phyloP scores from a whole-genome alignment of 1,140 invertebrate species.

The Cherax destructor region DNA sequence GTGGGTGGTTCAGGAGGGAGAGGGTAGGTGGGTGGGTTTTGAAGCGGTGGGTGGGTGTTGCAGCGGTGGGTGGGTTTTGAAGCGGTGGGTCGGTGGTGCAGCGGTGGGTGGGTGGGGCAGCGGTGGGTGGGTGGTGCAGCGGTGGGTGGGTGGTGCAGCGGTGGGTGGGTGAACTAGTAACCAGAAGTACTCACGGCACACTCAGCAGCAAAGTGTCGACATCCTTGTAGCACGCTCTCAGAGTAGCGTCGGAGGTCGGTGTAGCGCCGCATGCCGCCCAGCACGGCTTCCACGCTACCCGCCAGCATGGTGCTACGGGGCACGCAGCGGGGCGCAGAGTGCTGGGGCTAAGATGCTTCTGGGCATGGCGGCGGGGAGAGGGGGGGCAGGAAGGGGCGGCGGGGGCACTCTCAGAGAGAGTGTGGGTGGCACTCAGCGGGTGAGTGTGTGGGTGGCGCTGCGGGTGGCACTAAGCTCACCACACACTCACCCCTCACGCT shows the following conservation, averaged over 20 bases:
- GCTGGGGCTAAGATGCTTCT: no score
- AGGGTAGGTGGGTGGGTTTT: no score
- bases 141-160: no score
- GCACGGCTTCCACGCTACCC: constrained; percentile 54
- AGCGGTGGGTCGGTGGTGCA: no score
- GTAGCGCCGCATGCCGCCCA: constrained; percentile 57
- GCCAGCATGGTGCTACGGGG: constrained; percentile 38
- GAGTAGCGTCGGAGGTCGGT: constrained; percentile 59
- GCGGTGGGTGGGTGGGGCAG: no score
- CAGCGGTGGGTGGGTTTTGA: no score
- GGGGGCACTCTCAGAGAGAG: neutral
- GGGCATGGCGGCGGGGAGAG: neutral
- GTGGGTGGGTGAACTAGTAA: no score
- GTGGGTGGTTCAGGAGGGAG: no score
- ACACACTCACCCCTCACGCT: neutral
- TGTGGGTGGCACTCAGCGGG: neutral
- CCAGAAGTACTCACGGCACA: constrained; percentile 53
- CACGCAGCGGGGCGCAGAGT: neutral
- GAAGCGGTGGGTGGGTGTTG: no score
- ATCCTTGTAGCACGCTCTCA: constrained; percentile 55
- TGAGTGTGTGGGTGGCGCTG: neutral
- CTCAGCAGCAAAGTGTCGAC: constrained; percentile 59
- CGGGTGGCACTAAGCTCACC: neutral
- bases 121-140: no score
- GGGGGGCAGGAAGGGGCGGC: constrained; percentile 6